Base-by-base conservation (phyloP, 1,140 invertebrate genomes). In the Leptopilina boulardi region DNA sequence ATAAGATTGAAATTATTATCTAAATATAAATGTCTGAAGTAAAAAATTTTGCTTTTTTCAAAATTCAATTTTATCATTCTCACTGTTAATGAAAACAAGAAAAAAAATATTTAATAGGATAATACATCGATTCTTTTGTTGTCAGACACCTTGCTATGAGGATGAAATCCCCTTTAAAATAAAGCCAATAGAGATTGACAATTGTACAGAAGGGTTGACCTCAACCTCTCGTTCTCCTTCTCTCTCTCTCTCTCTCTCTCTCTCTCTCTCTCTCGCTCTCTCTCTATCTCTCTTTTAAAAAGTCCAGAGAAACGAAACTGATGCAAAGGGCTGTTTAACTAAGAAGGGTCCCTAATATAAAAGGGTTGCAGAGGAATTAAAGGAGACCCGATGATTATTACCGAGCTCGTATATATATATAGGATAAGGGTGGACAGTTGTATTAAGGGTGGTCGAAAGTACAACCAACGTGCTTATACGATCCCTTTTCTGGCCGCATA, bases 341-440 rank as follows among this genome's bases (percentile, higher is more conserved):
- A 83, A 79, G 74, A 81, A 85, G 83, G 76, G 82, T 82, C 77
- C 66, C 38, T 70, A 76, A 83, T 82, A 83, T 83, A 86, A 86
- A 82, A 81, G 84, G 83, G 83, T 86, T 83, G 81, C 80, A 72
- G 70, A 74, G 77, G 79, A 86, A 86, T 87, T 86, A 84, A 85
- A 86, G 80, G 82, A 79, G 81, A 78, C 77, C 75, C 76, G 71
- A 77, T 78, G 81, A 87, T 86, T 83, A 87, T 83, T 80, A 73
- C 77, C 75, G 79, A 78, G 54, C 56, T 66, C 56, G 56, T 66
- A 66, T 34, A 34, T 66, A 26, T 66, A 66, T 34, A 34, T 66
- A 26, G 21, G 56, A 66, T 66, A 66, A 66, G 56, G 56, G 56
- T 66, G 56, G 56, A 66, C 56, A 66, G 56, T 66, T 66, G 56